Base-by-base conservation (phyloP, 2,888 invertebrate genomes). In the Saturnia japonica region DNA sequence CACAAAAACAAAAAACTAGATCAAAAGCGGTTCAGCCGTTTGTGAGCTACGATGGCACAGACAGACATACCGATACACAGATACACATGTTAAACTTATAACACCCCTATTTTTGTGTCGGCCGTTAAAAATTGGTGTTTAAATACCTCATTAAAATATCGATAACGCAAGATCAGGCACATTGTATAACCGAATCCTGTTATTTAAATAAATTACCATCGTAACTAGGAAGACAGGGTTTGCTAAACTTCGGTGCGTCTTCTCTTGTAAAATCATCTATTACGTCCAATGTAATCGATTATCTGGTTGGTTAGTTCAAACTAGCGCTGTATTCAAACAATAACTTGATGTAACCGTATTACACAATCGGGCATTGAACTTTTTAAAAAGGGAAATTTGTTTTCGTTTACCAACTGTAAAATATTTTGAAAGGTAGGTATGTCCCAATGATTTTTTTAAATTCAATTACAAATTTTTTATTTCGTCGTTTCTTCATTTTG, bases 201-300 rank as follows among this genome's bases (percentile, higher is more conserved):
- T 67, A 14, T 43, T 67, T 45, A 12, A 45, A 25, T 67, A 67
- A 45, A 73, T 72, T 62, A 60, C 45, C 69, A 75, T 73, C 51
- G 60, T 67, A 71, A 73, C 74, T 74, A 68, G 69, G 60, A 74
- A 76, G 72, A 78, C 82, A 86, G 83, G 72, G 73, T 66, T 82
- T 51, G 62, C 66, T 76, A 86, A 85, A 78, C 81, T 84, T 74
- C 72, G 76, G 76, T 69, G 54, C 72, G 67, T 76, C 76, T 71
- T 72, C 70, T 67, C 60, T n/a, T n/a, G 68, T 70, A 12, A 75
- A 74, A 76, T 76, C 72, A 70, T 69, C 71, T 74, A 72, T 82
- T 80, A 79, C 78, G 79, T 77, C 68, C 70, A 72, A 68, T 71
- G 68, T 75, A 77, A 80, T 80, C 80, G 78, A 83, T 85, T 82